phyloP scores from a whole-genome alignment of 2,888 invertebrate genomes.

The Anarsia innoxiella region DNA sequence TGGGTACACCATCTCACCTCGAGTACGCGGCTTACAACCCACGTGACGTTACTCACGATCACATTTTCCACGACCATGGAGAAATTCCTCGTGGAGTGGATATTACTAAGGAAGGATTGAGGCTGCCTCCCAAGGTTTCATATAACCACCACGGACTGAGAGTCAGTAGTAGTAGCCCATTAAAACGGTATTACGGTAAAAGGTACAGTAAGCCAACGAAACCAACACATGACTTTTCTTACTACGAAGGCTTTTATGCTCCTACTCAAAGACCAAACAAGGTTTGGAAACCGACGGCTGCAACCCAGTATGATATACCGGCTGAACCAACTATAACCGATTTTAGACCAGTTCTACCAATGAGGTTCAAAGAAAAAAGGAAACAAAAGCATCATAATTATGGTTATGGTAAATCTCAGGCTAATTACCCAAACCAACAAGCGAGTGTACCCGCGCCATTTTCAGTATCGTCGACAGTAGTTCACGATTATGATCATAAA shows the following conservation, averaged over 20 bases:
- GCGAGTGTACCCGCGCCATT: slow-evolving; percentile 45
- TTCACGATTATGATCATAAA: slow-evolving; percentile 57
- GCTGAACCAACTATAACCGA: slow-evolving; percentile 36
- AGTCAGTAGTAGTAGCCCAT: slow-evolving; percentile 29
- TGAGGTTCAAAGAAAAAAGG: slow-evolving; percentile 41
- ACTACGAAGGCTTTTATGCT: slow-evolving; percentile 56
- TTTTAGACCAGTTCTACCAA: slow-evolving; percentile 43
- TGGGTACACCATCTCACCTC: slow-evolving; percentile 51
- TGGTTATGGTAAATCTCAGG: slow-evolving; percentile 26
- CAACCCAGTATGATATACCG: slow-evolving; percentile 23
- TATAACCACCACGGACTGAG: slow-evolving; percentile 55
- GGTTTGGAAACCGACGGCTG: slow-evolving; percentile 31
- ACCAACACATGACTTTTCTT: slow-evolving; percentile 47
- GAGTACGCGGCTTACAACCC: slow-evolving; percentile 64
- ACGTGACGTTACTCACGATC: slow-evolving; percentile 68
- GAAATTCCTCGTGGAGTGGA: slow-evolving; percentile 55
- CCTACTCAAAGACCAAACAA: slow-evolving; percentile 34
- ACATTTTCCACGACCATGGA: slow-evolving; percentile 68
- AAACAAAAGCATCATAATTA: slow-evolving; percentile 30
- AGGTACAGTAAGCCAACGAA: slow-evolving; percentile 37
- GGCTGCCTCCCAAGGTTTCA: slow-evolving; percentile 48
- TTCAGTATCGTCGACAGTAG: slow-evolving; percentile 49
- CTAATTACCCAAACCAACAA: slow-evolving; percentile 40
- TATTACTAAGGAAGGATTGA: slow-evolving; percentile 44
- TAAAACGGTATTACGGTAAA: slow-evolving; percentile 36